Conservation (phyloP, 2,113 vertebrate species). For the Myotis brandtii region DNA sequence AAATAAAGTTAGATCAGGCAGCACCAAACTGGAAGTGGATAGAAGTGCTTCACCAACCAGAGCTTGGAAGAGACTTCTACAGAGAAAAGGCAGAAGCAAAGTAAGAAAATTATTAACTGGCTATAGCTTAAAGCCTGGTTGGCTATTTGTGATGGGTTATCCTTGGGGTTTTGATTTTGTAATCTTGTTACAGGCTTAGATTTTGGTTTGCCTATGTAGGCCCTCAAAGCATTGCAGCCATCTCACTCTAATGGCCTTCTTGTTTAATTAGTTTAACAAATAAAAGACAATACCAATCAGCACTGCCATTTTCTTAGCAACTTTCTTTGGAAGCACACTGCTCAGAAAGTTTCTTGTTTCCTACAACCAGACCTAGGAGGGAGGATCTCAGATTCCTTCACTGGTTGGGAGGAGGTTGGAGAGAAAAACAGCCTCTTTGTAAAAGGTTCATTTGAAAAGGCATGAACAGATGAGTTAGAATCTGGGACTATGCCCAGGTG, state of each 20-base stretch:
- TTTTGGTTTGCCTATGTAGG: neutral
- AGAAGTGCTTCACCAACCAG: neutral
- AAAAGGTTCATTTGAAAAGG: conserved; percentile 66
- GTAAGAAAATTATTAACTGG: neutral
- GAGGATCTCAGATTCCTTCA: conserved; percentile 4
- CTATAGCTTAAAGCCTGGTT: neutral
- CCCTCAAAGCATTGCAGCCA: too few relatives aligned
- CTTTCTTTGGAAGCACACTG: neutral
- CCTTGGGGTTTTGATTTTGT: neutral
- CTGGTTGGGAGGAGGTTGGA: neutral
- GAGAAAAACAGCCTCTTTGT: conserved; percentile 76
- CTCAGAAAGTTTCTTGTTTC: neutral
- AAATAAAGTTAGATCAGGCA: neutral
- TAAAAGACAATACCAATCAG: neutral
- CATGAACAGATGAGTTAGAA: conserved; percentile 75
- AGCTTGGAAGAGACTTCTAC: neutral
- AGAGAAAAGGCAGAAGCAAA: neutral
- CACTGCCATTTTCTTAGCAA: neutral
- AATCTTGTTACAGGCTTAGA: neutral
- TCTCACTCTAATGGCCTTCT: too few relatives aligned
- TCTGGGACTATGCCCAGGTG: conserved; percentile 84
- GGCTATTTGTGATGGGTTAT: neutral
- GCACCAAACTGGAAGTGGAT: neutral
- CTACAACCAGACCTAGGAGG: neutral
- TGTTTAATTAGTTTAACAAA: neutral